These are phyloP conservation scores for Psix sp. DNA, from an alignment of 1,140 invertebrate species.

Conservation along the genomic window DNA sequence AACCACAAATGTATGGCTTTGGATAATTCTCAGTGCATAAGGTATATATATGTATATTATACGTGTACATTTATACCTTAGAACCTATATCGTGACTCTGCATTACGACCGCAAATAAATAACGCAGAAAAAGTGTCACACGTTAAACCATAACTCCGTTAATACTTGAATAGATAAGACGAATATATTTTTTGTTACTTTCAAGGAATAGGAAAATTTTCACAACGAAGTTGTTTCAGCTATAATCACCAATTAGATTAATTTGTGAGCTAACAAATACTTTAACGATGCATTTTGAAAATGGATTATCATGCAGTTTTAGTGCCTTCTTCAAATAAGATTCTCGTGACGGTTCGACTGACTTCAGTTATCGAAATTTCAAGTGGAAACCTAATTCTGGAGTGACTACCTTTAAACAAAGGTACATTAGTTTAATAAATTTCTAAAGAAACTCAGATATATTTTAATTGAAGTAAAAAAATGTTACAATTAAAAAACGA, in stretches of 20 bases:
- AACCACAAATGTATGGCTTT: conserved; percentile 13
- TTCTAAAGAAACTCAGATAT: too few relatives aligned
- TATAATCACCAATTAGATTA: conserved; percentile 16
- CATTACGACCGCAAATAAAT: conserved; percentile 27
- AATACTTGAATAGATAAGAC: conserved; percentile 22
- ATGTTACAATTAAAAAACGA: too few relatives aligned
- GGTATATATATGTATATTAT: conserved; percentile 19
- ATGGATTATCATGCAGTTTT: conserved; percentile 32
- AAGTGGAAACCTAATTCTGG: too few relatives aligned
- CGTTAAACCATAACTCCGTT: conserved; percentile 21
- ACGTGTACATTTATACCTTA: conserved; percentile 12
- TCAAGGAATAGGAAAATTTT: conserved; percentile 17
- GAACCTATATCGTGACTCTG: conserved; percentile 8
- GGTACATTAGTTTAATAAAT: too few relatives aligned
- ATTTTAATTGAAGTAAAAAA: too few relatives aligned
- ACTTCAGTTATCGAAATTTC: too few relatives aligned
- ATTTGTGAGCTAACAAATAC: conserved; percentile 17
- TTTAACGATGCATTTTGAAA: conserved; percentile 5
- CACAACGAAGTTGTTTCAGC: conserved; percentile 8
- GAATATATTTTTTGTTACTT: conserved; percentile 24
- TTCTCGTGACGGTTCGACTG: too few relatives aligned
- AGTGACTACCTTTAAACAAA: too few relatives aligned
- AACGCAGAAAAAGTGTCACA: conserved; percentile 18
- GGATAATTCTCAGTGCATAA: conserved; percentile 3
- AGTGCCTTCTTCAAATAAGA: conserved; percentile 27